phyloP scores from a whole-genome alignment of 92 coral and sea anemone genomes.

The Phenganax stokvisi region DNA sequence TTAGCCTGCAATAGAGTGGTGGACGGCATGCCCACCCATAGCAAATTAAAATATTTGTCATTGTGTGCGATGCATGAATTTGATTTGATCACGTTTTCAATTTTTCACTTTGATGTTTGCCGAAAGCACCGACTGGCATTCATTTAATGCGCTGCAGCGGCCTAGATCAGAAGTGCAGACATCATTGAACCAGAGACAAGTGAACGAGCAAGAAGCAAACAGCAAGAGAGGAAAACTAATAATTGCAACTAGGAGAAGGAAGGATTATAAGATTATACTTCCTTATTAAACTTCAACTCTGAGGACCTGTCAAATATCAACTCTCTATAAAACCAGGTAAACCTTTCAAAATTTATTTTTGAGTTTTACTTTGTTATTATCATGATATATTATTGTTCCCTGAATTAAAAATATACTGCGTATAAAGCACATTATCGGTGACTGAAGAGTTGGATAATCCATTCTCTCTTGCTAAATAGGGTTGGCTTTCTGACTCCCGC shows the following conservation, averaged over 20 bases:
- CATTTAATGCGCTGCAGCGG: conserved; percentile 42
- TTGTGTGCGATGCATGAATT: conserved; percentile 44
- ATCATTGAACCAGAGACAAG: conserved; percentile 15
- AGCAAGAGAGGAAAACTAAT: background rate
- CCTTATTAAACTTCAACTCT: conserved; percentile 1
- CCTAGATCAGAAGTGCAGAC: conserved; percentile 32
- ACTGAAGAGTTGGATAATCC: too few relatives aligned
- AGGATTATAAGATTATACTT: conserved; percentile 18
- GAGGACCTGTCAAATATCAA: conserved; percentile 12
- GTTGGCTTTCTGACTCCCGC: too few relatives aligned
- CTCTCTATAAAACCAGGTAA: conserved; percentile 9
- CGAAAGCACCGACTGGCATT: conserved; percentile 41
- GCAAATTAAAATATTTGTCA: conserved; percentile 46
- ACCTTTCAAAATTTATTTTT: conserved; percentile 7
- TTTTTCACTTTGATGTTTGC: conserved; percentile 41
- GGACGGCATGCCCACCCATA: conserved; percentile 34
- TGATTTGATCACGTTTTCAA: conserved; percentile 43
- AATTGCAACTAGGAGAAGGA: background rate
- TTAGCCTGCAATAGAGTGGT: conserved; percentile 42
- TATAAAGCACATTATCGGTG: background rate
- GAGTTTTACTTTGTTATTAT: conserved; percentile 7
- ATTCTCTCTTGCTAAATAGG: too few relatives aligned
- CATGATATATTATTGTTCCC: background rate
- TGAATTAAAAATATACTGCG: background rate
- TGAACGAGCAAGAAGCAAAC: conserved; percentile 15